Evolutionary conservation across 2,113 vertebrate genomes (phyloP).

Genomic region (Otocyon megalotis): DNA sequence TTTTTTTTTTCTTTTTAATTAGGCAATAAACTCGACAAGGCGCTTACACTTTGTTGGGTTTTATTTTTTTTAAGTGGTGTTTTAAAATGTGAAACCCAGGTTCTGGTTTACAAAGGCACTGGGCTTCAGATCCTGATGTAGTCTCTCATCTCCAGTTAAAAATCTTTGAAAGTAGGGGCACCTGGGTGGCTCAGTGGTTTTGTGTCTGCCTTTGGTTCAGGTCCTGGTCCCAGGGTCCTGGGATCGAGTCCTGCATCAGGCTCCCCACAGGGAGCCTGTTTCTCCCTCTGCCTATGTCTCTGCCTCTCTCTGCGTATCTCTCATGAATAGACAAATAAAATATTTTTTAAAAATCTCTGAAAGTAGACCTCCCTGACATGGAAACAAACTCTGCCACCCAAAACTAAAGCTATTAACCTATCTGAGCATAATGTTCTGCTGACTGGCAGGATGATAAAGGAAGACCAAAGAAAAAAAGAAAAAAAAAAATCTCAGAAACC

Average conservation of each 20-base stretch:
- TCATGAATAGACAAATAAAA: no score
- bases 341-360: conserved; percentile 18
- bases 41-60: background rate
- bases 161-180: background rate
- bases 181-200: no score
- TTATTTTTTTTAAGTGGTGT: background rate
- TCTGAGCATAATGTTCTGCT: background rate
- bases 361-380: background rate
- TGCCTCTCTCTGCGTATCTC: no score
- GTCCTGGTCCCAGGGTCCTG: no score
- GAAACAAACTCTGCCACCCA: background rate
- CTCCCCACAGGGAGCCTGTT: no score
- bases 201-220: no score
- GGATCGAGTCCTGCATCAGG: no score
- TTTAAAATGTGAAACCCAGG: background rate
- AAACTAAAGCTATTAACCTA: background rate
- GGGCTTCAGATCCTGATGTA: background rate
- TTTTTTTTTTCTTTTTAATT: background rate
- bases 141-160: background rate
- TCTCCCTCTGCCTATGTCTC: no score
- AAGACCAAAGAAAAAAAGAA: background rate
- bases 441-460: background rate
- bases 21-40: conserved; percentile 30
- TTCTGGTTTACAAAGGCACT: background rate
- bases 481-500: background rate